Evolutionary conservation across 1,140 invertebrate genomes (phyloP), one percentile per base, ranked within the genome.

Genomic region (Sitophilus oryzae): DNA sequence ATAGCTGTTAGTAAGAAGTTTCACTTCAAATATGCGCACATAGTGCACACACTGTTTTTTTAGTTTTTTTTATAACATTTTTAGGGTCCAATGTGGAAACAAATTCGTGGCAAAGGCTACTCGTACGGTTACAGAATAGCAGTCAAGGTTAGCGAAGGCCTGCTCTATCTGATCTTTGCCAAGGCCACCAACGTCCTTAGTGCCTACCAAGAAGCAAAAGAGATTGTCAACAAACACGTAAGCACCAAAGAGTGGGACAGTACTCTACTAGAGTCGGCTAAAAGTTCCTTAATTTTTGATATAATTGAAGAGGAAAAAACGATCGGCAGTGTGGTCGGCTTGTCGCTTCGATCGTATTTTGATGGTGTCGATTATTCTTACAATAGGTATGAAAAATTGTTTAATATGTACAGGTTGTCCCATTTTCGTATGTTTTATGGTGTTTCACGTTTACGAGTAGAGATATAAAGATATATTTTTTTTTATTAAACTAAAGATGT

Each of bases 51-150:
- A n/a, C n/a, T n/a, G n/a, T n/a, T n/a, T n/a, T n/a, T n/a, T n/a
- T n/a, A n/a, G n/a, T n/a, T n/a, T n/a, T n/a, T n/a, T 19, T 35
- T 6, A 40, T 18, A 14, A 19, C 40, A 54, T 54, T 56, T 59
- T 22, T 64, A 90, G 82, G 91, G 93, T 25, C 91, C 91, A 22
- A 82, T 95, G 79, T 95, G 89, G 89, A 81, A 81, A 51, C 79
- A 85, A 67, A 84, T 95, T 53, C 76, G 91, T 65, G 91, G 91
- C 20, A 80, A 83, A 59, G 91, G 91, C 5, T 76, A 91, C n/a
- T 80, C 91, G 1, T 96, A 96, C 72, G 74, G 80, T 36, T 92
- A 85, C 73, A 77, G 74, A 34, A 79, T 91, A 15, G 69, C 71
- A 42, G 60, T 78, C 5, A 74, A 77, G 57, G 76, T 80, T 11